Base-by-base conservation (phyloP, 2,797 vertebrate species). In the Gambelia wislizenii region DNA sequence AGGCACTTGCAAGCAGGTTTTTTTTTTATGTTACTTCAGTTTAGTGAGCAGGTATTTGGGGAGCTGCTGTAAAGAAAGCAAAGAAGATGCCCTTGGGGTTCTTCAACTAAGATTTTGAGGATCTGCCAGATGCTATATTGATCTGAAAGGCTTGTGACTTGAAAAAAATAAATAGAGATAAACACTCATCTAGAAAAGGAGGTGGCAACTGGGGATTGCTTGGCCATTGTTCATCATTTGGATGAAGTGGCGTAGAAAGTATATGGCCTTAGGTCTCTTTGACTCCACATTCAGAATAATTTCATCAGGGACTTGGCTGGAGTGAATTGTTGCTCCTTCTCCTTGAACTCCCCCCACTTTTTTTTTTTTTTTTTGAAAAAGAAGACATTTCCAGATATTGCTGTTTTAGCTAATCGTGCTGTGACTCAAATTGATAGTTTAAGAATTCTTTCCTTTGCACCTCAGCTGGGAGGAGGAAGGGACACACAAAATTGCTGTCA, bases 21-120 rank as follows among this genome's bases (percentile, higher is more conserved):
- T 89, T 89, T 86, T 78, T 89, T 89, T 82, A 76, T 89, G 70
- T 89, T 78, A 70, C 64, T 89, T 82, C 84, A 86, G 70, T 89
- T 89, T 89, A 86, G 69, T 54, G 84, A 89, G 72, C 56, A 84
- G 72, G 72, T 90, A 90, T 85, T 91, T 85, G 61, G 69, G 59
- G 77, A 88, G 22, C 27, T 74, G 56, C 54, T 85, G 18, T 91
- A 88, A 56, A 85, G 22, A 74, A 91, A 85, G 61, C 69, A 49
- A 67, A 67, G 54, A 56, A 85, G 82, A 88, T 81, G 72, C 49
- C 83, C 83, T 88, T 91, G 70, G 84, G 83, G 83, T 88, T 85
- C 83, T 88, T 72, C 83, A 75, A 36, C 30, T 56, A 75, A 67
- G 77, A 67, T 85, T 88, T 49, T 91, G 67, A 88, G 86, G 77